Percentiles rank a stretch among this genome's conserved stretches.
Evolutionary conservation across 2,888 invertebrate genomes (phyloP).

Genomic region (Zaprionus obscuricornis): DNA sequence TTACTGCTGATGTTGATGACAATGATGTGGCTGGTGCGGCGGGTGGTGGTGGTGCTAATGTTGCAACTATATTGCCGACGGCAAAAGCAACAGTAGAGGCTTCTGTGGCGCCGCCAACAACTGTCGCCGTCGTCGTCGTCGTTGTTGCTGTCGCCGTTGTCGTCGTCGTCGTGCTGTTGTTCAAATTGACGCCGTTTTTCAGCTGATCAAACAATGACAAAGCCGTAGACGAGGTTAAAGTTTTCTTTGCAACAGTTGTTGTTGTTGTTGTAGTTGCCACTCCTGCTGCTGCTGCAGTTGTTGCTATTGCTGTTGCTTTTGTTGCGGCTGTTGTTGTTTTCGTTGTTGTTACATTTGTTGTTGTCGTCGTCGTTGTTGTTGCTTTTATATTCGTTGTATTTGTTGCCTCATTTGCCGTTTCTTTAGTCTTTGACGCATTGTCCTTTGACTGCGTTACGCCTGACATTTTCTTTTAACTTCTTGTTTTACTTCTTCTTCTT

Average conservation of each 20-base stretch:
- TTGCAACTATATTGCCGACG: background rate
- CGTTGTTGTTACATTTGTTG: constrained; percentile 4
- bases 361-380: constrained; percentile 11
- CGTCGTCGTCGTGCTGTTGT: too few relatives aligned
- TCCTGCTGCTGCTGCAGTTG: constrained; percentile 8
- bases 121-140: too few relatives aligned
- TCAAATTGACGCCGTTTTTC: constrained; percentile 80
- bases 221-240: constrained; percentile 56
- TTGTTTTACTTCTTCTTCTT: constrained; percentile 21
- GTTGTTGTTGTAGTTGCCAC: constrained; percentile 25
- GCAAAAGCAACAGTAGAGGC: constrained; percentile 26
- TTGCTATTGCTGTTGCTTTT: constrained; percentile 5
- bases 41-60: constrained; percentile 21
- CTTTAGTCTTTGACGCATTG: constrained; percentile 42
- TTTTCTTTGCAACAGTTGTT: constrained; percentile 40
- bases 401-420: constrained; percentile 23
- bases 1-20: too few relatives aligned
- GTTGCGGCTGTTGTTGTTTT: constrained; percentile 15
- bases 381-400: background rate
- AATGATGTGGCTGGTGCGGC: constrained; percentile 6
- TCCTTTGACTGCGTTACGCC: constrained; percentile 43
- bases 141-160: too few relatives aligned
- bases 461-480: constrained; percentile 63
- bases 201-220: constrained; percentile 81
- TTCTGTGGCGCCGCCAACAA: constrained; percentile 46